Base-by-base conservation (phyloP, 2,797 vertebrate genomes). In the Channa striata region DNA sequence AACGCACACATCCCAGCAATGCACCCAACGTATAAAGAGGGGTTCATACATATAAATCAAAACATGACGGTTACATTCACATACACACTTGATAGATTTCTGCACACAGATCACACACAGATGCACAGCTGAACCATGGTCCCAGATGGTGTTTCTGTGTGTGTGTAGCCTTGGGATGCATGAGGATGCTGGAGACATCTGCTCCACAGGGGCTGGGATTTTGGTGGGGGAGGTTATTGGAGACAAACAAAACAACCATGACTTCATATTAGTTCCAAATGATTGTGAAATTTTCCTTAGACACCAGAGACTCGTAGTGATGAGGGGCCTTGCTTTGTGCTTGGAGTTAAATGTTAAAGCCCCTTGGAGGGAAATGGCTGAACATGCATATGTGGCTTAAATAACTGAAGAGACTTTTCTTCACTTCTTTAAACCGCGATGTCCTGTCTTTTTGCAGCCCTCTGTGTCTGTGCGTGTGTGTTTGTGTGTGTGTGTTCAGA, bases 81-180 rank as follows among this genome's bases (percentile, higher is more conserved):
- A 79, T 83, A 80, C 46, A 86, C 81, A 82, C 74, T 48, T 56
- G 44, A 62, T 65, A 60, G 57, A 71, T 82, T 63, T 82, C 52
- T 76, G 46, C 69, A 57, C 80, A 80, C 54, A 59, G 42, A 77
- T 72, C 66, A 66, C 82, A 74, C 73, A 61, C 74, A 75, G 73
- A 68, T n/a, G 49, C 83, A 81, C 87, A 91, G 89, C 86, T 90
- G 89, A 91, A 91, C 78, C 78, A 44, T 70, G 76, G 87, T 93
- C 93, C 93, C 93, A 95, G 92, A 95, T 95, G 93, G 93, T 91
- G 87, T 92, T 88, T 92, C 88, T 43, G 62, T 90, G 88, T 92
- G 86, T 92, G 86, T 90, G 87, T 87, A 93, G 88, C 87, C 92
- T 91, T 93, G 91, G 87, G 87, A 92, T 90, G 86, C 64, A 47